Percentiles rank a stretch among this genome's conserved stretches.
Evolutionary conservation across 1,140 invertebrate genomes (phyloP).

Genomic region (Tachypleus tridentatus): DNA sequence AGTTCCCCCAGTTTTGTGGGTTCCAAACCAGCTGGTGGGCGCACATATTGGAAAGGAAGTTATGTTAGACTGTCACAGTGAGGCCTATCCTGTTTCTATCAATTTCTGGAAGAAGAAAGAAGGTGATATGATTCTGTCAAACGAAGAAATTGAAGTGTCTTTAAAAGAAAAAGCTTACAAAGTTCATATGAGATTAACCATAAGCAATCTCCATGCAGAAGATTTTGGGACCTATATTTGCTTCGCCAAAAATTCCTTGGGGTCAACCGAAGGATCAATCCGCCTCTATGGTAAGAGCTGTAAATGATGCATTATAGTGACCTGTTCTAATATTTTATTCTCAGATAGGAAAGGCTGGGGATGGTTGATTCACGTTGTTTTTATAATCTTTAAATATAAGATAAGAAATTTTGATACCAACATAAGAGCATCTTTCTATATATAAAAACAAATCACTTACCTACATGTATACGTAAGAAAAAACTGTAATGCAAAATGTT

Average conservation of each 20-base stretch:
- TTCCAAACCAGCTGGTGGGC: slow-evolving; percentile 38
- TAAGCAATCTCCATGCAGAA: slow-evolving; percentile 27
- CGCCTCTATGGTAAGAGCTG: slow-evolving; percentile 69
- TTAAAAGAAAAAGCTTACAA: slow-evolving; percentile 24
- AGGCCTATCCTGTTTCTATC: slow-evolving; percentile 27
- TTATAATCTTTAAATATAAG: no score
- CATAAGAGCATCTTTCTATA: no score
- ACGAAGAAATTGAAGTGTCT: slow-evolving; percentile 22
- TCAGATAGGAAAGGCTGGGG: no score
- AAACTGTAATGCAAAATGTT: no score
- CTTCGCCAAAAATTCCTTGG: slow-evolving; percentile 80
- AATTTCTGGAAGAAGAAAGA: slow-evolving; percentile 27
- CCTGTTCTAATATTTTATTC: no score
- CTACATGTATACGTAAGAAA: no score
- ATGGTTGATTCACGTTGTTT: no score
- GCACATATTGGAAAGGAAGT: slow-evolving; percentile 34
- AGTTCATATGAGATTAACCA: slow-evolving; percentile 24
- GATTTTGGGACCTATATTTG: slow-evolving; percentile 82
- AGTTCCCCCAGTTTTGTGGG: slow-evolving; percentile 39
- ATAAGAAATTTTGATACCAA: no score
- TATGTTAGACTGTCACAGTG: slow-evolving; percentile 35
- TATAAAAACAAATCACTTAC: no score
- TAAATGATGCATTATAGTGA: no score
- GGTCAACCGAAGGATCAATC: slow-evolving; percentile 83
- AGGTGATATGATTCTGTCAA: slow-evolving; percentile 21